Base-by-base conservation (phyloP, 2,113 vertebrate species). In the Pholis gunnellus region DNA sequence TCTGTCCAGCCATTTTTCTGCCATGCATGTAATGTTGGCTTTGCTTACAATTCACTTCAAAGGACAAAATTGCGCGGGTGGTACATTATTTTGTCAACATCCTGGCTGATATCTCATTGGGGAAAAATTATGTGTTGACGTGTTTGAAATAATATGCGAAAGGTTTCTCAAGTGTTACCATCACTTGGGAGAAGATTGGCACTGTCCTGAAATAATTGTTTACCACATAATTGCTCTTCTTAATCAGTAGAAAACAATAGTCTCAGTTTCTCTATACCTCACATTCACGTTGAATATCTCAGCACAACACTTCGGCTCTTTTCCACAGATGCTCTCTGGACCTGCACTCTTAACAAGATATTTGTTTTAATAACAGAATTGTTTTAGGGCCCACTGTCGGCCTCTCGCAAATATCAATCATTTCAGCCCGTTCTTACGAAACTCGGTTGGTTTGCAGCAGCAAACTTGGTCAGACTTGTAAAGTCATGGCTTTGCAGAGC, bases 61-160 rank as follows among this genome's bases (percentile, higher is more conserved):
- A 67, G 74, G 50, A 85, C 48, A 40, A 20, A 66, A 65, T 11
- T 66, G 78, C 74, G 56, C 46, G 44, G 82, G 71, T 14, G 70
- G 64, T 11, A 67, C 61, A 68, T 79, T 75, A 72, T 68, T 79
- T 76, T 68, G 75, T 76, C 65, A 85, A 72, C 71, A 82, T 48
- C 42, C 59, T 66, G 38, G 54, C 72, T 38, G 65, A 75, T 66
- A 67, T 68, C 75, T 64, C 71, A 72, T 69, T 48, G 31, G 75
- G n/a, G 77, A 81, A 70, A 70, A 78, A 83, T 69, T 44, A 64
- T 59, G 38, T 38, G 54, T 68, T 75, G 77, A 42, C 9, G 48
- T 75, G 46, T 76, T 72, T 68, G 11, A 74, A 68, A 70, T 72
- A 6, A 72, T 73, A 82, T 79, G 52, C 64, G 46, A 76, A 72